A percentile compares a stretch with the other conserved stretches of the same genome.
Conservation (phyloP, 1,140 invertebrate species). For the Paraescarpia echinospica region DNA sequence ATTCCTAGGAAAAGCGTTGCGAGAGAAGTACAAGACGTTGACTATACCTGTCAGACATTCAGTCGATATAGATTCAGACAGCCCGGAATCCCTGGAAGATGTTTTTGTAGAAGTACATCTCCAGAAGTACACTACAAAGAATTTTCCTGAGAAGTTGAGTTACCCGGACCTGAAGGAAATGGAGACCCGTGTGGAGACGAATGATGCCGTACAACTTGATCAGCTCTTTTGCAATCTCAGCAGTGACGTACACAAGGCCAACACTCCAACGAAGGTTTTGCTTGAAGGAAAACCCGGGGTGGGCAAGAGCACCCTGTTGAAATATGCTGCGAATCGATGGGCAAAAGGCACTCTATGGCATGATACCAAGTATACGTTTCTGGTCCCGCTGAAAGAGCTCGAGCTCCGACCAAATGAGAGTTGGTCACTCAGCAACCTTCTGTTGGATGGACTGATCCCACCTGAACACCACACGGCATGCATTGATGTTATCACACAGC, state of each 20-base stretch:
- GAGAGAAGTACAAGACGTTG: background rate
- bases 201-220: background rate
- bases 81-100: background rate
- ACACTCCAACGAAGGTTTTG: background rate
- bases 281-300: background rate
- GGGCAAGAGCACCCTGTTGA: background rate
- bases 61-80: background rate
- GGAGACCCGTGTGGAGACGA: background rate
- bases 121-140: background rate
- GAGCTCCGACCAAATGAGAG: background rate
- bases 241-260: background rate
- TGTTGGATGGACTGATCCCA: background rate
- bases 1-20: background rate
- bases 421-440: background rate
- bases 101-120: background rate
- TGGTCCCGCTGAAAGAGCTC: background rate
- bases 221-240: background rate
- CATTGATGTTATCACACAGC: background rate
- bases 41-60: background rate
- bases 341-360: background rate
- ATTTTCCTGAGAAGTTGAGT: background rate
- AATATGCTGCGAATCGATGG: background rate
- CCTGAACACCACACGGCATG: background rate
- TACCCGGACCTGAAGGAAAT: background rate
- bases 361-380: background rate